A percentile compares a stretch with the other conserved stretches of the same genome.
Conservation (phyloP, 1,140 invertebrate genomes). For the Hetaerina americana region DNA sequence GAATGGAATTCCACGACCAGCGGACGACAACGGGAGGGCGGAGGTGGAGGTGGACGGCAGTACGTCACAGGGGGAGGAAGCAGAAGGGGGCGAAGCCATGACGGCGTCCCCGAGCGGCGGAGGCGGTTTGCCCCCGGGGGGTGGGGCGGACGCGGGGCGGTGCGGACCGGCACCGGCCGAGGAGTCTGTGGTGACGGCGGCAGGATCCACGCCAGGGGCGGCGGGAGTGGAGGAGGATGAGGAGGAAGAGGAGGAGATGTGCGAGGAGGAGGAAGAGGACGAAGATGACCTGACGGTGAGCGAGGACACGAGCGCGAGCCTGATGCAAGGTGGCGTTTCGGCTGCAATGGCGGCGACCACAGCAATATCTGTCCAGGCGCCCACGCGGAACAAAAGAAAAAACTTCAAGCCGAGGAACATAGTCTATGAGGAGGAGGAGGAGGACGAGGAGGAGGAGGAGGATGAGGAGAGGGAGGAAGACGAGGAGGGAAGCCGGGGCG, state of each 20-base stretch:
- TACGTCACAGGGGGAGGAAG: not conserved
- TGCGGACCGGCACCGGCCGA: not conserved
- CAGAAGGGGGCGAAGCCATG: not conserved
- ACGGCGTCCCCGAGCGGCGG: not conserved
- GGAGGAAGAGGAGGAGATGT: not conserved
- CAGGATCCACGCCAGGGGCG: not conserved
- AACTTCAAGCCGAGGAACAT: slow-evolving; percentile 51
- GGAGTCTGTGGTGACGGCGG: not conserved
- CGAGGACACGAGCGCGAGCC: not conserved
- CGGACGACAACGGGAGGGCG: not conserved
- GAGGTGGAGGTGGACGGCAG: not conserved
- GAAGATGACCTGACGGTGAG: not conserved
- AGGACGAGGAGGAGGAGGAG: slow-evolving; percentile 27
- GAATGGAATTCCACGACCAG: not conserved
- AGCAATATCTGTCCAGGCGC: slow-evolving; percentile 21
- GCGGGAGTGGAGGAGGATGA: not conserved
- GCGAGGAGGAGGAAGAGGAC: not conserved
- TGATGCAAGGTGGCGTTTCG: not conserved
- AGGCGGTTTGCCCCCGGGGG: not conserved
- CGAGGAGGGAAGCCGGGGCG: slow-evolving; percentile 25
- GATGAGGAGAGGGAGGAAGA: slow-evolving; percentile 28
- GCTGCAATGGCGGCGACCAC: not conserved
- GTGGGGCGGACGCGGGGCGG: not conserved
- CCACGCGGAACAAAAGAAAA: slow-evolving; percentile 49
- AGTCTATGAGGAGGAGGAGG: slow-evolving; percentile 32